These are phyloP conservation scores for Harmothoe impar DNA, from an alignment of 2,888 invertebrate species.

Conservation along the genomic window DNA sequence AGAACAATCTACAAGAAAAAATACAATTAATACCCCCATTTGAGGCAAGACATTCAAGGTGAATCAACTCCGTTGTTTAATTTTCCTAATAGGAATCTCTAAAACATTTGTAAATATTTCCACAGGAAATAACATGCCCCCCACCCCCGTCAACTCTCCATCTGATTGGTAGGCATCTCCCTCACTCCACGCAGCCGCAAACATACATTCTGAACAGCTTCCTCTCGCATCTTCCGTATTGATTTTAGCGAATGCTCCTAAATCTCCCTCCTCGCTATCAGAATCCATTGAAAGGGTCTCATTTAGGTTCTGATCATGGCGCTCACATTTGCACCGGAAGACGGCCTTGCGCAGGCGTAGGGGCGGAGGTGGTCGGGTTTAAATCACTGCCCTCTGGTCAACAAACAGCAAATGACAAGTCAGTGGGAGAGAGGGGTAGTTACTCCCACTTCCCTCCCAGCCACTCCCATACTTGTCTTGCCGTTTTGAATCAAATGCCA, in stretches of 20 bases:
- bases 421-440: neutral
- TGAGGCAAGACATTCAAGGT: too few relatives aligned
- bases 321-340: neutral
- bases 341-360: neutral
- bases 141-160: neutral
- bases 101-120: neutral
- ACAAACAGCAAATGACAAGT: slow-evolving; percentile 23
- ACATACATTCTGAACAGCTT: neutral
- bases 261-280: neutral
- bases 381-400: neutral
- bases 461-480: neutral
- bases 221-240: neutral
- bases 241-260: neutral
- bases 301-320: neutral
- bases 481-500: neutral
- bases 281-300: neutral
- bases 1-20: too few relatives aligned
- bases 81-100: neutral
- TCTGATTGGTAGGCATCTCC: neutral
- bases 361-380: neutral
- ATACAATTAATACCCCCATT: too few relatives aligned
- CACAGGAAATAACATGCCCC: neutral
- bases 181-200: neutral
- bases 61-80: too few relatives aligned
- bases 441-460: neutral